Evolutionary conservation across 35 echinoderm and acorn worm genomes (phyloP), one percentile per base, ranked within the genome.

Genomic region (Hemicentrotus pulcherrimus): DNA sequence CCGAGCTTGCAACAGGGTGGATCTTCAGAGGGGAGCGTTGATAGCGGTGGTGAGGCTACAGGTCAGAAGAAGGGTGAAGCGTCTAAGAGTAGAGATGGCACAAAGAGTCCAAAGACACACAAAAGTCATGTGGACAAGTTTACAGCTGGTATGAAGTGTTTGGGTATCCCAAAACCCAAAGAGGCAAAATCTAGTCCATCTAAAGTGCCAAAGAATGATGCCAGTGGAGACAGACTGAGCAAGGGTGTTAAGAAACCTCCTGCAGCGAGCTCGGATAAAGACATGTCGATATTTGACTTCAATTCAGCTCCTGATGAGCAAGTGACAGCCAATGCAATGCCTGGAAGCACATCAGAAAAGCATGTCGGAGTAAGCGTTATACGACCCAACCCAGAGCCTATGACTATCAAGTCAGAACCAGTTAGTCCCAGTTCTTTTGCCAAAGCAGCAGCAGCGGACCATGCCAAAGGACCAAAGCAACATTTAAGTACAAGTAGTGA

Each of bases 231-330:
- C 16, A 91, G 91, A 32, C 32, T 46, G 47, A 28, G 30, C 16
- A 95, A 95, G 78, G 65, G 55, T 46, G 59, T 46, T n/a, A 95
- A 95, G 48, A 92, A 89, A 31, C 46, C 95, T 91, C 89, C 89
- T 46, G 19, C 95, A 91, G 24, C 52, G 6, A 91, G 91, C 48
- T 93, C 96, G 35, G 85, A 95, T 78, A 97, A 97, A 32, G 98
- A 99, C 55, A 78, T 99, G 47, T 99, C 98, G 48, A 97, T 99
- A 5, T 99, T 99, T 97, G 98, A 99, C 93, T 99, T 99, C 86
- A 97, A 99, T 87, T 96, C 96, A 30, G 95, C 94, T 28, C 85
- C 89, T 31, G 96, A 97, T 94, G 96, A 96, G 86, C 47, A 94
- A 35, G 89, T 88, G 45, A 94, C 92, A 32, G 78, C 50, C 50